Evolutionary conservation across 2,797 vertebrate species (phyloP), one percentile per base, ranked within the genome.

Genomic region (Paramormyrops hopkinsi): DNA sequence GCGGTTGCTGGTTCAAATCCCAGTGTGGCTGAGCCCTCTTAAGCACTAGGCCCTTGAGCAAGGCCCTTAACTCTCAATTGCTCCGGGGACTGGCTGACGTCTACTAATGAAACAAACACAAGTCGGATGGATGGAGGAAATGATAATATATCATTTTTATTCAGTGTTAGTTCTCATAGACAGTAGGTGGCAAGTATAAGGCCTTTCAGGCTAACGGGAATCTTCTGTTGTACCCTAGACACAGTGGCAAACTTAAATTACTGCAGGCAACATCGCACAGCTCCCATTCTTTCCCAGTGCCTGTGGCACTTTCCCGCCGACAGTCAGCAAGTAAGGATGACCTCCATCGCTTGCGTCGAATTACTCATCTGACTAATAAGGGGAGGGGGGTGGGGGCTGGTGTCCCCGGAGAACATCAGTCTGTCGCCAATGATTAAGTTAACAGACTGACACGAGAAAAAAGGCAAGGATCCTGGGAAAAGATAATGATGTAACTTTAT

Each of bases 151-250:
- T 44, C 33, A 41, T 79, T 79, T 79, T 44, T 79, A 79, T 44
- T 44, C 73, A n/a, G 33, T 41, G 73, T 3, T 44, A 79, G 73
- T 41, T 41, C 17, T 19, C 73, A 79, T 79, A 79, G 33, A 37
- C 29, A 73, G 33, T 79, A 7, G 73, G 73, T 79, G 73, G 73
- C 73, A 79, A 44, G 73, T 79, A 79, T 44, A 2, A 79, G 73
- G 73, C 73, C 37, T 79, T 79, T 79, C 37, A 79, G 73, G 73
- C 37, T 19, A 79, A 79, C 14, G 33, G 73, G 73, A 79, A 44
- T 8, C 73, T 79, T 79, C 73, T 79, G 73, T 79, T 79, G 73
- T 79, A 79, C 73, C 73, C 73, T 79, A 79, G 73, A 79, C 73
- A 79, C 37, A 79, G 73, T 0, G 5, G 17, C 37, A 79, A 14